Base-by-base conservation (phyloP, 2,888 invertebrate genomes). In the Cylloceria caligata region DNA sequence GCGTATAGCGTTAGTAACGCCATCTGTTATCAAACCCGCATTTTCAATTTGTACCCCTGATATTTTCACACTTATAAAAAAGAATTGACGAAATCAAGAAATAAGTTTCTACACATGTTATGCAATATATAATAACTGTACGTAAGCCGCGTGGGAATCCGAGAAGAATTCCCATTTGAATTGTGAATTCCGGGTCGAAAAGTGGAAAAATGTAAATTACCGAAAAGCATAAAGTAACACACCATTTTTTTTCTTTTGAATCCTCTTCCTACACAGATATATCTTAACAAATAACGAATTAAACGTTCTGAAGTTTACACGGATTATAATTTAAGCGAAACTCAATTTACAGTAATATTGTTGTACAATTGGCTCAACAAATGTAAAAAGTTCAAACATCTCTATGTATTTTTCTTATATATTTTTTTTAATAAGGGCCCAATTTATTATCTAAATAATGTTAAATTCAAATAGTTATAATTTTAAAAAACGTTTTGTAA, bases 161-260 rank as follows among this genome's bases (percentile, higher is more conserved):
- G 55, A 65, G 74, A 65, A 78, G 78, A 78, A 82, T 78, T 68
- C 74, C 64, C 65, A 71, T 78, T 78, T 67, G 3, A 64, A 67
- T 42, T 21, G 74, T 57, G 71, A 67, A 82, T 78, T 78, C 78
- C 74, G 74, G 74, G 71, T 71, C 78, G 71, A 34, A 39, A 64
- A 13, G 11, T 52, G 3, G 27, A 57, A n/a, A 57, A 57, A 57
- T 57, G 57, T 16, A 34, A 34, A 57, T 57, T 34, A 57, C 16
- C 5, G n/a, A 7, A 34, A 34, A 57, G 16, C 4, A 1, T n/a
- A 5, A 57, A 30, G 5, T 16, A 6, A n/a, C 6, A 34, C 5
- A 16, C 2, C 57, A 16, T 1, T n/a, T 21, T 16, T 57, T n/a
- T 34, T n/a, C n/a, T n/a, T n/a, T 2, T 0, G 9, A 57, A 34